phyloP scores from a whole-genome alignment of 2,113 vertebrate species.

The Excalfactoria chinensis region DNA sequence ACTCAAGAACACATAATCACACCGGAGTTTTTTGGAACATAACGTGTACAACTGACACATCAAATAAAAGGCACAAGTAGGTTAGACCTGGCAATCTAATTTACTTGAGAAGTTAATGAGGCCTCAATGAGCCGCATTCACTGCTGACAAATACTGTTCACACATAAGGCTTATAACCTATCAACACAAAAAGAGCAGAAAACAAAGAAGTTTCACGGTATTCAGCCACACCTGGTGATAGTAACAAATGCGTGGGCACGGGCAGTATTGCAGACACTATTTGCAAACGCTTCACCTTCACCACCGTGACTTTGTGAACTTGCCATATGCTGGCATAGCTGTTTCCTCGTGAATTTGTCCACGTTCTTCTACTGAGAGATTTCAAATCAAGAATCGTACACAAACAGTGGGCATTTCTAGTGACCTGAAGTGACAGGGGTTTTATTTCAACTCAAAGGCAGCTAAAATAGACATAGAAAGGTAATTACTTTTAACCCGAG shows the following conservation, averaged over 20 bases:
- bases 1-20: background rate
- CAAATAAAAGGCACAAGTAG: background rate
- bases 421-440: background rate
- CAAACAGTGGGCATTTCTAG: background rate
- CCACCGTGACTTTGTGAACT: background rate
- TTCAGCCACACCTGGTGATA: background rate
- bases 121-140: background rate
- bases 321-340: background rate
- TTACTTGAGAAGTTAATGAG: background rate
- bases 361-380: background rate
- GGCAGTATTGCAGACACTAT: background rate
- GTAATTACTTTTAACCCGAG: no score
- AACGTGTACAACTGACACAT: background rate
- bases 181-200: background rate
- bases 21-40: background rate
- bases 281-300: background rate
- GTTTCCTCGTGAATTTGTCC: background rate
- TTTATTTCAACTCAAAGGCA: background rate
- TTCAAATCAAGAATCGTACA: background rate
- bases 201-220: background rate
- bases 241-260: background rate
- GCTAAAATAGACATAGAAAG: background rate
- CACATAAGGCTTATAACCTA: rapidly evolving
- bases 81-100: background rate
- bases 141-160: background rate